Evolutionary conservation across 1,140 invertebrate species (phyloP), one percentile per base, ranked within the genome.

Genomic region (Zaprionus inermis): DNA sequence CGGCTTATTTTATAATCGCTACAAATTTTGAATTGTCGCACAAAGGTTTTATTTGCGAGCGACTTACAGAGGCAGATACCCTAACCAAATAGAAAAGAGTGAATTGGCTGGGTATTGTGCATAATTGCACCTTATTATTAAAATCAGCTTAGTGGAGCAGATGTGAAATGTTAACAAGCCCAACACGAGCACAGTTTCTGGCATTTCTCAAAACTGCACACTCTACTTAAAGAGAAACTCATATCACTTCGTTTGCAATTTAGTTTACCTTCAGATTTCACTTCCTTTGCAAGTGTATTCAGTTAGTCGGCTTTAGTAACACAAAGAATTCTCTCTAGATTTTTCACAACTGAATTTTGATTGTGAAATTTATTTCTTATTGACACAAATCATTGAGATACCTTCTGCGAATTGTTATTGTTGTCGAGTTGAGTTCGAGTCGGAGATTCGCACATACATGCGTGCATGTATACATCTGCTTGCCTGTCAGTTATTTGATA

Each of bases 1-100:
- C 30, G 83, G 76, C 79, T 85, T 85, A 85, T 79, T 79, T 79
- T 86, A 82, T 82, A 85, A 86, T 81, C 82, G 71, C 71, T 63
- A 55, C 71, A 72, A 49, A 86, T 78, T 86, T 86, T 65, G 46
- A 68, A 44, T 60, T 54, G 60, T 57, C n/a, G 38, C 41, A 70
- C 63, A 75, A 75, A 49, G 61, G n/a, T 64, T 74, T 63, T 67
- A 63, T 51, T 30, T 46, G 11, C 34, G 57, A 44, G 67, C 10
- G 4, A 12, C 14, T 30, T 7, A 20, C 44, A 49, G 12, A 12
- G 10, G 44, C 7, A n/a, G 0, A 54, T 54, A 30, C 24, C 5
- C 51, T 54, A n/a, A 6, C 4, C 14, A 14, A 30, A 3, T 20
- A 9, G 6, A 5, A 46, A 5, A 18, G 0, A 41, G 5, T n/a